These are phyloP conservation scores for Periparus ater DNA, from an alignment of 2,797 vertebrate species.

Conservation along the genomic window DNA sequence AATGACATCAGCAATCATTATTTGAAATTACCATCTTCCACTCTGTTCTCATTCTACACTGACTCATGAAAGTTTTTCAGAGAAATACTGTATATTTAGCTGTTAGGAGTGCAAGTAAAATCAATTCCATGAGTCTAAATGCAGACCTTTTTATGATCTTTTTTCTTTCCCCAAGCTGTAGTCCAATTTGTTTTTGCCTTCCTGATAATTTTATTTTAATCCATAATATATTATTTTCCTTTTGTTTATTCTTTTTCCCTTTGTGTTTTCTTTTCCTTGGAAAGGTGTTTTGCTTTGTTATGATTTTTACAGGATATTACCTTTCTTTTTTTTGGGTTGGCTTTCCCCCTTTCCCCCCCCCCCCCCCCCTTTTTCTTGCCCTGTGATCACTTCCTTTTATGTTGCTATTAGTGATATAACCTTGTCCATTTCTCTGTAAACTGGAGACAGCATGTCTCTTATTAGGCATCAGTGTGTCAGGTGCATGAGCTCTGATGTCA, in stretches of 20 bases:
- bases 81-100: background rate
- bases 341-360: too few species aligned
- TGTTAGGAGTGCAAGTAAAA: background rate
- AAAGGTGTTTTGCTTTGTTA: background rate
- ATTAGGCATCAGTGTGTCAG: background rate
- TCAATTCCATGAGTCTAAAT: background rate
- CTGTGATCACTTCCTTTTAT: background rate
- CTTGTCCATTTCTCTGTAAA: background rate
- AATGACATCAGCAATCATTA: background rate
- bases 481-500: background rate
- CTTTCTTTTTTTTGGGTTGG: background rate
- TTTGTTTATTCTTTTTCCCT: background rate
- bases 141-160: background rate
- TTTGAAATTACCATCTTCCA: constrained; percentile 10
- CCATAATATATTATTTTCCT: background rate
- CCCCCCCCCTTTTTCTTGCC: background rate
- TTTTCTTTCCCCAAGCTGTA: background rate
- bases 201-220: background rate
- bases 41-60: background rate
- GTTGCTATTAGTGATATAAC: background rate
- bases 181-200: background rate
- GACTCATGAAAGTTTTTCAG: constrained; percentile 3
- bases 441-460: background rate
- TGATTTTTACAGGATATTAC: background rate
- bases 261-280: background rate